Evolutionary conservation across 2,113 vertebrate species (phyloP), one percentile per base, ranked within the genome.

Genomic region (Caracal caracal): DNA sequence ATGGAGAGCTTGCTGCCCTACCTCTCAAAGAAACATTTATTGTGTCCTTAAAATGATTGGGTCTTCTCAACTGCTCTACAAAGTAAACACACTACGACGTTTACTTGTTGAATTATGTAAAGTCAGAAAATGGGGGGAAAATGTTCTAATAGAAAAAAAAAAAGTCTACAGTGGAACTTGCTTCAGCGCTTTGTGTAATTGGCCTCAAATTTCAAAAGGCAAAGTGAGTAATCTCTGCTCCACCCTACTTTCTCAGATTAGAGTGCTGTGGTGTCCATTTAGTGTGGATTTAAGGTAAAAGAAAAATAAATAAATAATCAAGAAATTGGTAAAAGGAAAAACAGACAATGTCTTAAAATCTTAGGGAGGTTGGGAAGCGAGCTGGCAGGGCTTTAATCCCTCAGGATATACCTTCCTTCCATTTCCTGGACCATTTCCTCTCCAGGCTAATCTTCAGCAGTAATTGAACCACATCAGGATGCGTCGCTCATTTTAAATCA

Each of bases 261-360:
- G 65, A 71, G 20, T 2, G 16, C 76, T 85, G 43, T 22, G 43
- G 66, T 56, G 90, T 84, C 80, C n/a, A 19, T 56, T 82, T 76
- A 86, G 53, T 66, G 6, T 49, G 15, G 22, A 88, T 59, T 93
- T 88, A 90, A 63, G 56, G 40, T 51, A 65, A 88, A 66, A 91
- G 47, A n/a, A 68, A 51, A 40, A 66, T 47, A 65, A 4, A 24
- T 33, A 63, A 87, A 88, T 70, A 81, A 24, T 65, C 76, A 93
- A 93, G 79, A 68, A 82, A 66, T 13, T 70, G 89, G 51, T 70
- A 37, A 70, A 65, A 93, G 63, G 35, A 65, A 91, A 92, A 84
- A 66, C 3, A 24, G 76, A 90, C 65, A 51, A 37, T 15, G 24
- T 93, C 56, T 61, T 37, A 28, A 86, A 87, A 59, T 26, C 49